Conservation (phyloP, 2,888 invertebrate genomes). For the Megaustenia siamemsis region DNA sequence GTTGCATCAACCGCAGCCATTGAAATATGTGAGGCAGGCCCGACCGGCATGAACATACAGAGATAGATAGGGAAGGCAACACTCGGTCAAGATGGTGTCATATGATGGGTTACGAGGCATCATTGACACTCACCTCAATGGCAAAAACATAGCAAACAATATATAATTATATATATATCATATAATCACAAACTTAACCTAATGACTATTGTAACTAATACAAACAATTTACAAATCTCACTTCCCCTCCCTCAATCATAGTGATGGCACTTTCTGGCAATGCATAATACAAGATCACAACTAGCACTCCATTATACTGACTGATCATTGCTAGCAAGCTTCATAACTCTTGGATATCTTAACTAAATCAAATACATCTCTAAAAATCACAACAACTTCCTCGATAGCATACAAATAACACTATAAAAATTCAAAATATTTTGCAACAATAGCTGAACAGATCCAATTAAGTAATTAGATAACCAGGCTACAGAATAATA, state of each 20-base stretch:
- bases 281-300: background rate
- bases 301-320: background rate
- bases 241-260: background rate
- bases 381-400: background rate
- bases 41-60: conserved; percentile 66
- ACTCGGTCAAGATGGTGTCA: conserved; percentile 72
- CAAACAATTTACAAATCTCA: background rate
- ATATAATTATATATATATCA: background rate
- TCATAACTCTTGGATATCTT: background rate
- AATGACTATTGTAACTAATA: too few species aligned
- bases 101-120: conserved; percentile 52
- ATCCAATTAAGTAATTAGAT: too few species aligned
- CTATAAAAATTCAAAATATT: too few species aligned
- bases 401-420: background rate
- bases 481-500: too few species aligned
- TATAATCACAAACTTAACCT: background rate
- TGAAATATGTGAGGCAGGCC: conserved; percentile 54
- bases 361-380: background rate
- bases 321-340: background rate
- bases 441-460: too few species aligned
- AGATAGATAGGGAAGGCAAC: conserved; percentile 68
- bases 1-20: conserved; percentile 53
- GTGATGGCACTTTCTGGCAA: conserved; percentile 17
- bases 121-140: conserved; percentile 47
- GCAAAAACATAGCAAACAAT: conserved; percentile 21